These are phyloP conservation scores for Melanogrammus aeglefinus DNA, from an alignment of 2,797 vertebrate genomes.

Conservation along the genomic window DNA sequence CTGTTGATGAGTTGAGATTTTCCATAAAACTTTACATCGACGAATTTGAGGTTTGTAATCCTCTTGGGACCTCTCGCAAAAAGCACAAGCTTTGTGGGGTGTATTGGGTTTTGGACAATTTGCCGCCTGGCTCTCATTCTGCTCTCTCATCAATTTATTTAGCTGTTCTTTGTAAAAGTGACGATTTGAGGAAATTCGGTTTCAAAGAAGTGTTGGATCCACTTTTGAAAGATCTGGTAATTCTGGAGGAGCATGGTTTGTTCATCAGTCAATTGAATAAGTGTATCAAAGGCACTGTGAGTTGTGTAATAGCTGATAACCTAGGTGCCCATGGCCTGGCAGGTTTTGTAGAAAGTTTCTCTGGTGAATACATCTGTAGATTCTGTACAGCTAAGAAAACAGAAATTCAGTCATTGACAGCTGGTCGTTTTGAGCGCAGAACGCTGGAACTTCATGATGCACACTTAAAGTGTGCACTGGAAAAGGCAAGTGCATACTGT, in stretches of 20 bases:
- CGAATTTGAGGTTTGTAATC: slow-evolving; percentile 23
- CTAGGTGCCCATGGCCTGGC: slow-evolving; percentile 2
- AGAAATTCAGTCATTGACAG: background rate
- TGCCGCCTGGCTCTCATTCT: too few species aligned
- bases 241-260: slow-evolving; percentile 8
- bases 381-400: background rate
- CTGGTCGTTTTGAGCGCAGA: too few species aligned
- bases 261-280: slow-evolving; percentile 4
- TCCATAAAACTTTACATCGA: background rate
- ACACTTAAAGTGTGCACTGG: too few species aligned
- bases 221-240: slow-evolving; percentile 14
- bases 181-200: slow-evolving; percentile 17
- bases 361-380: slow-evolving; percentile 11
- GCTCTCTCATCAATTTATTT: too few species aligned
- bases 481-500: background rate
- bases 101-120: slow-evolving; percentile 11
- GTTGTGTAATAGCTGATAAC: slow-evolving; percentile 9
- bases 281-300: slow-evolving; percentile 11
- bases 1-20: slow-evolving; percentile 13
- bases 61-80: slow-evolving; percentile 26
- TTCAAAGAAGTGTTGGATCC: slow-evolving; percentile 14
- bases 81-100: slow-evolving; percentile 31
- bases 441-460: too few species aligned
- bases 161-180: background rate
- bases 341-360: slow-evolving; percentile 22